phyloP scores from a whole-genome alignment of 1,140 invertebrate genomes.

The Ceratina japonica region DNA sequence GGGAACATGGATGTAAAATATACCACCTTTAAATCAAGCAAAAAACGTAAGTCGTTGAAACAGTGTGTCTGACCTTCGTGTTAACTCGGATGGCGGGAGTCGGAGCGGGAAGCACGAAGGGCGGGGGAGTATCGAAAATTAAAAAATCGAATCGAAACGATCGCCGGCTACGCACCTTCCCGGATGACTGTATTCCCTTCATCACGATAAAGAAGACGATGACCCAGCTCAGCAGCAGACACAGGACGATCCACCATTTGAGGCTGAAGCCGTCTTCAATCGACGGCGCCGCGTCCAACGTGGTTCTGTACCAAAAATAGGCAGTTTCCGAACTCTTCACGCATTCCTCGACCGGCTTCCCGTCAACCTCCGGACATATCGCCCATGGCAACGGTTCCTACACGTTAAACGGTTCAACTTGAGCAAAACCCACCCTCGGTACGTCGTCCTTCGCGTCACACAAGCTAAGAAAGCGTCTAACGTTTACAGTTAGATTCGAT shows the following conservation, averaged over 20 bases:
- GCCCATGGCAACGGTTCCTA: conserved; percentile 91
- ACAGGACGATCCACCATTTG: conserved; percentile 96
- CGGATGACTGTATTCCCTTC: conserved; percentile 98
- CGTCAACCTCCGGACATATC: conserved; percentile 87
- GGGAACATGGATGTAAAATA: conserved; percentile 98
- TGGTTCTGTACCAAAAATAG: conserved; percentile 94
- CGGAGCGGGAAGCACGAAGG: too few relatives aligned
- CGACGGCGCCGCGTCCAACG: conserved; percentile 89
- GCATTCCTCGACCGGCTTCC: conserved; percentile 87
- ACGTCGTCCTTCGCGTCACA: background rate
- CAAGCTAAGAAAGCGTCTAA: background rate
- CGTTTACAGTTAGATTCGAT: background rate
- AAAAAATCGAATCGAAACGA: conserved; percentile 1
- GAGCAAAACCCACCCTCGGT: too few relatives aligned
- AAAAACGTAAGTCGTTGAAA: conserved; percentile 24
- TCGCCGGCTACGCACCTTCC: conserved; percentile 85
- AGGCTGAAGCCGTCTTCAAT: conserved; percentile 91
- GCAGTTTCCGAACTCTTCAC: conserved; percentile 90
- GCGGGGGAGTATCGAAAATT: conserved; percentile 3
- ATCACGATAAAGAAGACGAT: conserved; percentile 98
- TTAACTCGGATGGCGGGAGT: background rate
- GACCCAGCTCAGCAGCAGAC: conserved; percentile 95
- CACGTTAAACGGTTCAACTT: background rate
- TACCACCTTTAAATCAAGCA: conserved; percentile 85
- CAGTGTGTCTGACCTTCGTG: conserved; percentile 10